Percentiles rank a stretch among this genome's conserved stretches.
Evolutionary conservation across 23 tunicate genomes (phyloP).

Genomic region (Clavelina lepadiformis): DNA sequence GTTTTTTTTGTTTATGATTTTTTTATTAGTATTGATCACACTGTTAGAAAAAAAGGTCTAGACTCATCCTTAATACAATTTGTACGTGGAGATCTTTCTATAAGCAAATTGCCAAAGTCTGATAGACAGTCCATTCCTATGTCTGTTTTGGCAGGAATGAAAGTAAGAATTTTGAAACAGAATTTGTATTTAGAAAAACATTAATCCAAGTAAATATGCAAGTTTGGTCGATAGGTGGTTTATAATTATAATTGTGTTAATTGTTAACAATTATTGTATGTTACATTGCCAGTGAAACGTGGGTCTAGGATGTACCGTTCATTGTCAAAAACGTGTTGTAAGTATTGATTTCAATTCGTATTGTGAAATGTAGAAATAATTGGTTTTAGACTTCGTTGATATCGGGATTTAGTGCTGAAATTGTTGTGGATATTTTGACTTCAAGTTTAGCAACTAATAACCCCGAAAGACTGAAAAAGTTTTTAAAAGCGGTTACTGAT

Average conservation of each 20-base stretch:
- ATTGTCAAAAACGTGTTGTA: too few relatives aligned
- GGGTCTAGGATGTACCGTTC: too few relatives aligned
- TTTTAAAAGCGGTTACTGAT: constrained; percentile 3
- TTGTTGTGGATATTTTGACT: not conserved
- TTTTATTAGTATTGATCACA: too few relatives aligned
- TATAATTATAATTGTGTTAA: too few relatives aligned
- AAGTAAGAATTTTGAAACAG: too few relatives aligned
- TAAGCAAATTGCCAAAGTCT: not conserved
- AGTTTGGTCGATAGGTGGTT: too few relatives aligned
- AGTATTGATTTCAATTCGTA: too few relatives aligned
- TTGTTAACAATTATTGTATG: too few relatives aligned
- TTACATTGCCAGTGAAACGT: too few relatives aligned
- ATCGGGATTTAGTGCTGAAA: not conserved
- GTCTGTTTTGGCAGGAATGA: not conserved
- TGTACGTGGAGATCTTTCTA: not conserved
- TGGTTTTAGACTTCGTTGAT: constrained; percentile 1
- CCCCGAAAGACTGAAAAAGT: constrained; percentile 11
- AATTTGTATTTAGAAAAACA: too few relatives aligned
- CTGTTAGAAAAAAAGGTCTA: not conserved
- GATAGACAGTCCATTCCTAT: not conserved
- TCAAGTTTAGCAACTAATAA: not conserved
- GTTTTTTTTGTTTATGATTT: not conserved
- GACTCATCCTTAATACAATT: not conserved
- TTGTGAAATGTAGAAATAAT: too few relatives aligned
- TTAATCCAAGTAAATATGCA: too few relatives aligned